Conservation (phyloP, 2,797 vertebrate species). For the Microctenopoma steveboyesi region DNA sequence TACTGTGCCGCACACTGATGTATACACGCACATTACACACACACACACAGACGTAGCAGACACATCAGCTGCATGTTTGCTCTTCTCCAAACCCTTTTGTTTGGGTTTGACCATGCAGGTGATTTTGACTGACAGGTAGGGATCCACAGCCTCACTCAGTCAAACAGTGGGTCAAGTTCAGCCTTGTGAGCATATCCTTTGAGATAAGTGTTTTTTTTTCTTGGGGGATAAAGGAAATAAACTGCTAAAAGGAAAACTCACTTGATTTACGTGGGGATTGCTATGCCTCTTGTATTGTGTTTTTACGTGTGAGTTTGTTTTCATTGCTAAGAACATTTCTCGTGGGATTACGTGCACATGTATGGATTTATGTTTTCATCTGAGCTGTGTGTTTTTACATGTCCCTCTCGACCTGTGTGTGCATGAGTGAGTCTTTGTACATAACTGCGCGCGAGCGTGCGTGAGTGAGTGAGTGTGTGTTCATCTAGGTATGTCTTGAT, state of each 20-base stretch:
- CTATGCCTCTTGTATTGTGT: constrained; percentile 20
- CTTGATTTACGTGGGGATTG: constrained; percentile 23
- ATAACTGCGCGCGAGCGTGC: background rate
- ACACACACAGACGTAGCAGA: constrained; percentile 15
- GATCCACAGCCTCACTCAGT: constrained; percentile 13
- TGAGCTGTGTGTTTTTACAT: constrained; percentile 29
- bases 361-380: constrained; percentile 36
- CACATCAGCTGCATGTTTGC: constrained; percentile 17
- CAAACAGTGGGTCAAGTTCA: constrained; percentile 40
- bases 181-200: constrained; percentile 54
- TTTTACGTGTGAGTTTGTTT: constrained; percentile 31
- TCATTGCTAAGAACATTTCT: constrained; percentile 32
- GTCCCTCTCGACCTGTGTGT: constrained; percentile 2
- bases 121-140: constrained; percentile 61
- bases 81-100: constrained; percentile 33
- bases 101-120: constrained; percentile 54
- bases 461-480: too few species aligned
- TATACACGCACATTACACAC: constrained; percentile 38
- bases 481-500: constrained; percentile 45
- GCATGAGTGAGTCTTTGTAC: background rate
- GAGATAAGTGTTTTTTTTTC: constrained; percentile 55
- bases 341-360: constrained; percentile 31
- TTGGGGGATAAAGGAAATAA: constrained; percentile 28
- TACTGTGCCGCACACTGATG: constrained; percentile 42
- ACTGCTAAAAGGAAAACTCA: constrained; percentile 3